Evolutionary conservation across 2,113 vertebrate species (phyloP).

Genomic region (Caretta caretta): DNA sequence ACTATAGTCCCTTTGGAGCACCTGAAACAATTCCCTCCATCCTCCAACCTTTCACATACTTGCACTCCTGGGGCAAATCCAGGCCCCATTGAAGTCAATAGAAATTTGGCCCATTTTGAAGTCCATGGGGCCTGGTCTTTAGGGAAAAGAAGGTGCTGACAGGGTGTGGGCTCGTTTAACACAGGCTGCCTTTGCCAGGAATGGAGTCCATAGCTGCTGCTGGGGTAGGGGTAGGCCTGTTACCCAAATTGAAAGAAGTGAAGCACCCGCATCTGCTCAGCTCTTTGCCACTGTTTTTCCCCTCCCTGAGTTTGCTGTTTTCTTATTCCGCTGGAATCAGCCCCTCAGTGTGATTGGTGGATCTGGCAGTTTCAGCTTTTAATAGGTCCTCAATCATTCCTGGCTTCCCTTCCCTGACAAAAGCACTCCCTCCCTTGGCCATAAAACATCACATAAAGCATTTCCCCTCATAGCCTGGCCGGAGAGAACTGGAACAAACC

Average conservation of each 20-base stretch:
- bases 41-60: too few species aligned
- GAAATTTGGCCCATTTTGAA: too few species aligned
- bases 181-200: accelerated
- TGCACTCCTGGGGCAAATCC: background rate
- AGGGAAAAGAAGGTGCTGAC: too few species aligned
- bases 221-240: background rate
- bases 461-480: accelerated
- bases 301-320: background rate
- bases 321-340: background rate
- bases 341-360: background rate
- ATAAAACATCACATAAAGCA: background rate
- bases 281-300: background rate
- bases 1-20: background rate
- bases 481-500: accelerated
- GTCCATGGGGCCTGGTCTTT: too few species aligned
- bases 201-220: background rate
- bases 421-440: background rate
- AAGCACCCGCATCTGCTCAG: background rate
- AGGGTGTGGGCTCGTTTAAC: too few species aligned
- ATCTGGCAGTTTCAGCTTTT: background rate
- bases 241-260: accelerated
- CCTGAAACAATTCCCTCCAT: background rate
- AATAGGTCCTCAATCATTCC: background rate
- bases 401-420: slow-evolving; percentile 21
- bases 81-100: too few species aligned